These are phyloP conservation scores for Machaerirhynchus nigripectus DNA, from an alignment of 2,113 vertebrate genomes.

Conservation along the genomic window DNA sequence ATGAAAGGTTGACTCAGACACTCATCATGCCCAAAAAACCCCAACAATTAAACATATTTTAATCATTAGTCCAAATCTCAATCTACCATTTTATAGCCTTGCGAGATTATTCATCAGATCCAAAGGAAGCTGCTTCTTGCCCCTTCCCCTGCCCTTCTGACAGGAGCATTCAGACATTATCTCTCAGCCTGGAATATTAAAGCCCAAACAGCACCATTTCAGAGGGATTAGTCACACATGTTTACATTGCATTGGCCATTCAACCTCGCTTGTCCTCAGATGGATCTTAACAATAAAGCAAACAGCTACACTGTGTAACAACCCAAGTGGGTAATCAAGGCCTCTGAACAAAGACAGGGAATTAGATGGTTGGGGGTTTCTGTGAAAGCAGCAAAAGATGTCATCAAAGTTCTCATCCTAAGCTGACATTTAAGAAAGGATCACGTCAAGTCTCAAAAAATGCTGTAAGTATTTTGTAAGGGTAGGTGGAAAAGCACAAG, in stretches of 20 bases:
- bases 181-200: background rate
- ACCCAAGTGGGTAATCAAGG: slow-evolving; percentile 9
- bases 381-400: background rate
- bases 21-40: rapidly evolving
- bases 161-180: background rate
- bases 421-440: background rate
- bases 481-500: background rate
- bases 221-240: slow-evolving; percentile 16
- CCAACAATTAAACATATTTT: background rate
- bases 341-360: slow-evolving; percentile 10
- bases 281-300: slow-evolving; percentile 32
- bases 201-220: background rate
- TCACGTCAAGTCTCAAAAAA: background rate
- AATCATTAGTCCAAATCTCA: background rate
- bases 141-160: background rate
- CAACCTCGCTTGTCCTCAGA: slow-evolving; percentile 18
- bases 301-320: slow-evolving; percentile 21
- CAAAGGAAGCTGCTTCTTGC: background rate
- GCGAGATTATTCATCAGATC: background rate
- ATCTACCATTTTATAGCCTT: background rate
- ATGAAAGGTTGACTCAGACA: background rate
- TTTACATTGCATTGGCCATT: slow-evolving; percentile 37
- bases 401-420: background rate
- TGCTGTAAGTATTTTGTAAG: background rate
- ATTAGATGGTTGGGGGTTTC: background rate